Base-by-base conservation (phyloP, 2,113 vertebrate species). In the Entomyzon cyanotis region DNA sequence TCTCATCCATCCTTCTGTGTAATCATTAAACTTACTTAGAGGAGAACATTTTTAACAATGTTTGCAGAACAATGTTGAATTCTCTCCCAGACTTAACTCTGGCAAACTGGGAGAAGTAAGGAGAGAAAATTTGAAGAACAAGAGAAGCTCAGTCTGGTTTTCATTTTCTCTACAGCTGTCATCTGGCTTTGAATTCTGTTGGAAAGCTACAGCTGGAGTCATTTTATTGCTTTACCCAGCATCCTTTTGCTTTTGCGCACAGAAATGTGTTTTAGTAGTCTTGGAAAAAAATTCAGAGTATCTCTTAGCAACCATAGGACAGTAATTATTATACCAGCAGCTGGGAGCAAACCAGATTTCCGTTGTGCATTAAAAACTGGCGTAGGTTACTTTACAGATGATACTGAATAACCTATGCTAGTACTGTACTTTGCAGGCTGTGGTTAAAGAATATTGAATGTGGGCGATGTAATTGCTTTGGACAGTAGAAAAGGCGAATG, bases 261-360 rank as follows among this genome's bases (percentile, higher is more conserved):
- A 98, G 96, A 97, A 97, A 97, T 97, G 94, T 96, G 94, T 96
- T 98, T 80, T 96, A 97, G 97, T 97, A 97, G 81, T 96, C 95
- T 97, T 97, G 89, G 95, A 96, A 97, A 97, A 96, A 98, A 98
- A 98, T 97, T 98, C 98, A 98, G 98, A 98, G 96, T 98, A 98
- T 99, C 98, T 99, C 98, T 98, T 99, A 99, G 98, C 98, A 99
- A 98, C 98, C 98, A 98, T 98, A 98, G 98, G 98, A 99, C 98
- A 98, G 98, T 99, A 99, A 98, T 99, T 99, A 99, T 98, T 99
- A 98, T 98, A 98, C 98, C 98, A 98, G 98, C 98, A 98, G 98
- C 98, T 99, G 98, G 98, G 98, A 98, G 98, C 98, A 98, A 99
- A 99, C 97, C 98, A 99, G 98, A 99, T 99, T 99, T 99, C 98